phyloP scores from a whole-genome alignment of 2,888 invertebrate genomes.

The Caenorhabditis sp. region DNA sequence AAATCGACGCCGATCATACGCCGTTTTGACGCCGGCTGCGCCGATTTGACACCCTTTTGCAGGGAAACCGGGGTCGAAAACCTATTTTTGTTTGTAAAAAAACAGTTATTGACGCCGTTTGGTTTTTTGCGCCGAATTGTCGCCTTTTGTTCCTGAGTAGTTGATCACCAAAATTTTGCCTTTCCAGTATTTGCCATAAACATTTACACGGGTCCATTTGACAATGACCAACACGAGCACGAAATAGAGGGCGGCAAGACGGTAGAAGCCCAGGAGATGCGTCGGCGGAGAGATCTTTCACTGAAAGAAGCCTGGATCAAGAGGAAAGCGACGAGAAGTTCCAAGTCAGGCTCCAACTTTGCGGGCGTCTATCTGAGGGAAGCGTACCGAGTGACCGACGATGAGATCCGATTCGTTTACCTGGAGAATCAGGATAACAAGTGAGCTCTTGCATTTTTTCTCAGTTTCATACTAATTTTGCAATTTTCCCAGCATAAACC shows the following conservation, averaged over 20 bases:
- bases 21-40: too few relatives aligned
- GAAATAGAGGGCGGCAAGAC: constrained; percentile 21
- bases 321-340: background rate
- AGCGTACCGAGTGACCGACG: constrained; percentile 51
- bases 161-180: too few relatives aligned
- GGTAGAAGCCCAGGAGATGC: constrained; percentile 9
- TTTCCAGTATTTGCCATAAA: constrained; percentile 41
- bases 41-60: too few relatives aligned
- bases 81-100: too few relatives aligned
- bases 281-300: constrained; percentile 32
- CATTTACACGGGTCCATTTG: constrained; percentile 26
- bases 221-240: constrained; percentile 13
- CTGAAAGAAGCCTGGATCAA: constrained; percentile 26
- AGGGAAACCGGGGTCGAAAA: too few relatives aligned
- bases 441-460: too few relatives aligned
- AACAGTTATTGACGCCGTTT: too few relatives aligned
- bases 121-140: too few relatives aligned
- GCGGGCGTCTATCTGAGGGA: constrained; percentile 55
- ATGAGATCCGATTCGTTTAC: constrained; percentile 45
- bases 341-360: constrained; percentile 15
- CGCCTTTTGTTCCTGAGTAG: background rate
- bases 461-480: background rate
- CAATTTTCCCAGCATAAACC: constrained; percentile 20
- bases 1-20: too few relatives aligned
- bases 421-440: constrained; percentile 48